Percentiles rank a stretch among this genome's conserved stretches.
phyloP scores from a whole-genome alignment of 1,140 invertebrate species.

The Philopotamus ludificatus region DNA sequence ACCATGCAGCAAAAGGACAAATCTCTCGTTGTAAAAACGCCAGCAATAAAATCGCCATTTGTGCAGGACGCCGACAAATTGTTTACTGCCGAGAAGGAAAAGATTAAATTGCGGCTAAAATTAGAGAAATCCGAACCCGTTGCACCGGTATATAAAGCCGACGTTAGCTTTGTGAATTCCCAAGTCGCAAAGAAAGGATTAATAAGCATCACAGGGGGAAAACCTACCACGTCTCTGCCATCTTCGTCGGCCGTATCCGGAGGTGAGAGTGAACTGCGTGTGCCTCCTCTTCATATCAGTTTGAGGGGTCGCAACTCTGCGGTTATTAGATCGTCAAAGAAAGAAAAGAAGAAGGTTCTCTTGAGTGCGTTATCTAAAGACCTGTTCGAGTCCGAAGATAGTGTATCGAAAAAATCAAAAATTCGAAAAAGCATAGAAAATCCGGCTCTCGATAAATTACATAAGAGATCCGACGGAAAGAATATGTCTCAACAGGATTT shows the following conservation, averaged over 20 bases:
- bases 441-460: conserved; percentile 46
- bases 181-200: conserved; percentile 26
- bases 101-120: conserved; percentile 80
- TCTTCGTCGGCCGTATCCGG: conserved; percentile 44
- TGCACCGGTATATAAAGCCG: conserved; percentile 75
- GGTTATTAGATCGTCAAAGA: conserved; percentile 81
- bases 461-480: conserved; percentile 51
- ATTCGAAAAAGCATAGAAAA: conserved; percentile 49
- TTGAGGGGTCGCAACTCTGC: conserved; percentile 80
- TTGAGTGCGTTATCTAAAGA: neutral
- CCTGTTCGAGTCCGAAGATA: neutral
- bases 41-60: conserved; percentile 46
- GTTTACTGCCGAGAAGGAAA: conserved; percentile 53
- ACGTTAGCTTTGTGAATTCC: conserved; percentile 65
- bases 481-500: conserved; percentile 43
- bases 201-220: conserved; percentile 33
- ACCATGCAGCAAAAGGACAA: conserved; percentile 5
- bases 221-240: conserved; percentile 37
- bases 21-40: conserved; percentile 44
- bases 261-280: conserved; percentile 70
- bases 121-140: conserved; percentile 79
- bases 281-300: conserved; percentile 87
- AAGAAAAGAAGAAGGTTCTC: conserved; percentile 65
- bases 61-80: conserved; percentile 51
- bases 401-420: conserved; percentile 43